Base-by-base conservation (phyloP, 2,888 invertebrate genomes). In the Sesia apiformis region DNA sequence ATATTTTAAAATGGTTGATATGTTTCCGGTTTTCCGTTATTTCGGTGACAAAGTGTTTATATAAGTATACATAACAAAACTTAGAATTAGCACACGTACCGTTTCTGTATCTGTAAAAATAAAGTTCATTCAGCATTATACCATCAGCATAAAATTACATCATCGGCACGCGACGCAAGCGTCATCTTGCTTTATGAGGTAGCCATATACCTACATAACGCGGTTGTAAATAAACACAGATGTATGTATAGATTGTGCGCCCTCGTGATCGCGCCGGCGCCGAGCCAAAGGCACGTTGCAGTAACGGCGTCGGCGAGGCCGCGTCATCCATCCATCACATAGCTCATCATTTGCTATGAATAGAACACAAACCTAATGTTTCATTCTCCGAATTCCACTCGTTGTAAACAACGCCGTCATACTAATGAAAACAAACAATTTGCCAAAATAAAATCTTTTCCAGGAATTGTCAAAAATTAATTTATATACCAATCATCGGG, bases 301-400 rank as follows among this genome's bases (percentile, higher is more conserved):
- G 57, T 51, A 55, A 57, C 57, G 60, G 51, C 51, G 55, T 64
- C 75, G 71, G 67, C 80, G 82, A 81, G 80, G 81, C 74, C 82
- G 75, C 87, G 85, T 86, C 87, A 87, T 81, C 73, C 76, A 84
- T 83, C 84, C 80, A 81, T 84, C 84, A 81, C 72, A 76, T 71
- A 75, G 74, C 76, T 81, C 83, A 85, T 85, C 86, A 82, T 77
- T 61, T 57, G 72, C 84, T 81, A 84, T 72, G 77, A 86, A 86
- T 89, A 88, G 86, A 76, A 77, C 75, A 63, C 66, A 63, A 67
- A 70, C 71, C 70, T 81, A 79, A 69, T 75, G 75, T 75, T 78
- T 74, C 83, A 81, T 87, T 85, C 86, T 78, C 71, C 64, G 81
- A 81, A 87, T 86, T 78, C 80, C 79, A 64, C 63, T 67, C 66